Evolutionary conservation across 2,797 vertebrate genomes (phyloP).

Genomic region (Malurus leucopterus): DNA sequence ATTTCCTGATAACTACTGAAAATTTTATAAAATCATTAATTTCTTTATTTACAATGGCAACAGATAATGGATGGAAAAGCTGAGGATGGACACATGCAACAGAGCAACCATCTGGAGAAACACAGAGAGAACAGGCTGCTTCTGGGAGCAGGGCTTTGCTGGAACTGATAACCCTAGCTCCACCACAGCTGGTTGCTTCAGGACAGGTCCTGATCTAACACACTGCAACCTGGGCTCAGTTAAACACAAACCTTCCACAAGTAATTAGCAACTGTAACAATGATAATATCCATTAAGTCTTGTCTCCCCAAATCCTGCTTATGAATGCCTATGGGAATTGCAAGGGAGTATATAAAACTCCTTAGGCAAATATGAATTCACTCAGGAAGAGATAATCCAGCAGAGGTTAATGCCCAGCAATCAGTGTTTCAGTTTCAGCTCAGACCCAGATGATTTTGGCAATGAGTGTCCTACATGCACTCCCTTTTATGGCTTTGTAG

Average conservation of each 20-base stretch:
- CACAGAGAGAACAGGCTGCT: not conserved
- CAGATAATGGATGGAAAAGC: not conserved
- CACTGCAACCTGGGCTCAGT: not conserved
- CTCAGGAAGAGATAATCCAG: not conserved
- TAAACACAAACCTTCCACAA: not conserved
- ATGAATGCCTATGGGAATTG: not conserved
- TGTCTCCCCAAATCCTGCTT: not conserved
- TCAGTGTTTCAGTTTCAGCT: not conserved
- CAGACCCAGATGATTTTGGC: not conserved
- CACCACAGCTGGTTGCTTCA: not conserved
- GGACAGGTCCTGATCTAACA: not conserved
- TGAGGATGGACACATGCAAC: not conserved
- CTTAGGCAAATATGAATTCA: not conserved
- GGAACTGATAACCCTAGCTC: not conserved
- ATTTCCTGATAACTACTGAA: not conserved
- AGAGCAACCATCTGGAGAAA: not conserved
- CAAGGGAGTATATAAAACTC: not conserved
- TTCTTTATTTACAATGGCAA: not conserved
- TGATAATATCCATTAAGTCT: not conserved
- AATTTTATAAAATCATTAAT: rapidly evolving
- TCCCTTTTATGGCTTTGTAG: not conserved
- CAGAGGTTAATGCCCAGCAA: not conserved
- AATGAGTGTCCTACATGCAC: not conserved
- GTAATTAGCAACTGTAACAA: not conserved
- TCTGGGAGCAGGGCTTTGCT: not conserved